Conservation (phyloP, 2,888 invertebrate genomes). For the Drosophila leonis region DNA sequence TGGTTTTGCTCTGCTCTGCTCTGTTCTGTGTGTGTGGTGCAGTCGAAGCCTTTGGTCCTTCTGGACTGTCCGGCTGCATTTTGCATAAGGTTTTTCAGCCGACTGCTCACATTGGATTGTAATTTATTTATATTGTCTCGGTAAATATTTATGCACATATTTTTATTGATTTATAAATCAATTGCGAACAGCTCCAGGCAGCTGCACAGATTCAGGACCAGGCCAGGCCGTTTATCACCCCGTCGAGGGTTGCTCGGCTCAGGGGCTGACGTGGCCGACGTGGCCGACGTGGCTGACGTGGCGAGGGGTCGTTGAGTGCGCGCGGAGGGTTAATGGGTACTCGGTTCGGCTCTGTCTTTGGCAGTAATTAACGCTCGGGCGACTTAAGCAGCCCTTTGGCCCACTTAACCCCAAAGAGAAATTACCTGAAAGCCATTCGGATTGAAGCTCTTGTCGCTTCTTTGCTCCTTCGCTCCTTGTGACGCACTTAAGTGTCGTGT, state of each 20-base stretch:
- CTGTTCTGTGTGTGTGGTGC: background rate
- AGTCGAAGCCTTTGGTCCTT: conserved; percentile 1
- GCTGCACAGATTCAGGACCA: conserved; percentile 31
- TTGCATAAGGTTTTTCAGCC: conserved; percentile 71
- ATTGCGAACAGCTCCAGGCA: conserved; percentile 45
- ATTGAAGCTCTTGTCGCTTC: conserved; percentile 20
- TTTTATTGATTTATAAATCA: conserved; percentile 79
- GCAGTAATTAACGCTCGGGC: conserved; percentile 63
- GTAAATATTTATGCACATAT: conserved; percentile 75
- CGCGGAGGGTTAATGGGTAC: background rate
- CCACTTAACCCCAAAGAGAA: conserved; percentile 45
- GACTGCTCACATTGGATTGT: conserved; percentile 53
- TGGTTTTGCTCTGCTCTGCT: background rate
- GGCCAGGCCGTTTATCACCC: conserved; percentile 45
- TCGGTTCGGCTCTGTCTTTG: conserved; percentile 16
- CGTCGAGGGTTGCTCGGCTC: conserved; percentile 11
- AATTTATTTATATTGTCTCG: conserved; percentile 78
- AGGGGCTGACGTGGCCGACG: background rate
- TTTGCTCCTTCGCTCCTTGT: background rate
- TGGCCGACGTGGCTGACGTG: background rate
- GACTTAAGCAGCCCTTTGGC: conserved; percentile 46
- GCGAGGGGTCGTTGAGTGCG: background rate
- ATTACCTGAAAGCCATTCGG: conserved; percentile 65
- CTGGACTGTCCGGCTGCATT: conserved; percentile 57
- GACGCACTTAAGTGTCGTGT: conserved; percentile 50